Percentiles rank a stretch among this genome's conserved stretches.
phyloP scores from a whole-genome alignment of 1,140 invertebrate genomes.

The Nomia melanderi region DNA sequence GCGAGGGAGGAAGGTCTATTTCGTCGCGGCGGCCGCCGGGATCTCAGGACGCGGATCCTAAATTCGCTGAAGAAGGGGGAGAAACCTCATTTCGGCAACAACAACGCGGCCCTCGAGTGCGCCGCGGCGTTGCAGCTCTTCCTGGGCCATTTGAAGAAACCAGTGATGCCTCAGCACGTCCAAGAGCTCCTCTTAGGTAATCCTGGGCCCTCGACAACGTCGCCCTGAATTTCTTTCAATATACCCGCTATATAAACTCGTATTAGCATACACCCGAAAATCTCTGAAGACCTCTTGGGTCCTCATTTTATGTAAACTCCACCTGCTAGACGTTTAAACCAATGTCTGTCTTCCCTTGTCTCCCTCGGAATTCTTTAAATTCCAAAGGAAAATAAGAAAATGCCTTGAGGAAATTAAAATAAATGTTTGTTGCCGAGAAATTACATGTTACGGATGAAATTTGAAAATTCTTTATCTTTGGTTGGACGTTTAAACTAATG shows the following conservation, averaged over 20 bases:
- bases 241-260: not conserved
- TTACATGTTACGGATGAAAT: too few species aligned
- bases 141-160: constrained; percentile 74
- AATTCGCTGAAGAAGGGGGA: constrained; percentile 66
- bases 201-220: not conserved
- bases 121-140: constrained; percentile 77
- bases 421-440: too few species aligned
- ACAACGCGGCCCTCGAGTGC: constrained; percentile 66
- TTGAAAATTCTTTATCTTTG: too few species aligned
- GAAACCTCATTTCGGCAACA: constrained; percentile 59
- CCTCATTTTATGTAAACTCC: too few species aligned
- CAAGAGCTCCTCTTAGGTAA: constrained; percentile 79
- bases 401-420: too few species aligned
- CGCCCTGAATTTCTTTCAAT: not conserved
- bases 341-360: too few species aligned
- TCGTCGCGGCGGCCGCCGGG: constrained; percentile 60
- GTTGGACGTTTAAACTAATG: too few species aligned
- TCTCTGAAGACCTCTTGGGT: too few species aligned
- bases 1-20: constrained; percentile 70
- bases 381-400: too few species aligned
- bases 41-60: constrained; percentile 61
- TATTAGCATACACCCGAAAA: not conserved
- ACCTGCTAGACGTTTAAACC: too few species aligned
- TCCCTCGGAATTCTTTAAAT: too few species aligned
- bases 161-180: constrained; percentile 76